A percentile compares a stretch with the other conserved stretches of the same genome.
These are phyloP conservation scores for Colletes collaris DNA, from an alignment of 2,888 invertebrate genomes.

Conservation along the genomic window DNA sequence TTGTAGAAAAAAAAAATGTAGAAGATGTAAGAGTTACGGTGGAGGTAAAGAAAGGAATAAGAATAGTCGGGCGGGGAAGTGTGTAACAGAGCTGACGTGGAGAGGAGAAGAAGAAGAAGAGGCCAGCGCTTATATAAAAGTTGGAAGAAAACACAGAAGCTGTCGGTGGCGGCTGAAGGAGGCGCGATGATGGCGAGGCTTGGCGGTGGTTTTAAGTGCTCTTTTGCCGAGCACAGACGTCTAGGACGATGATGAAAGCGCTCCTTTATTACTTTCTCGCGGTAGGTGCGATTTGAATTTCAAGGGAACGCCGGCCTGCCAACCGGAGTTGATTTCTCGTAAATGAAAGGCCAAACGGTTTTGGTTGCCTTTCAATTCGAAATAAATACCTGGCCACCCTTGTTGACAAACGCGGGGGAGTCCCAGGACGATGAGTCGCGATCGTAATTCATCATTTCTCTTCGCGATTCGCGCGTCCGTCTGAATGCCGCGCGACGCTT, in stretches of 20 bases:
- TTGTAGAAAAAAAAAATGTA: neutral
- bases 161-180: slow-evolving; percentile 53
- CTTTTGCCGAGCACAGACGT: slow-evolving; percentile 56
- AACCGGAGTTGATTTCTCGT: slow-evolving; percentile 22
- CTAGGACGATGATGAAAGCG: slow-evolving; percentile 63
- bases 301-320: slow-evolving; percentile 36
- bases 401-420: neutral
- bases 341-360: slow-evolving; percentile 14
- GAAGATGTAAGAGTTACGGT: slow-evolving; percentile 7
- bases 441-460: too few relatives aligned
- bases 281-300: slow-evolving; percentile 66
- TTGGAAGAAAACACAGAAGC: slow-evolving; percentile 62
- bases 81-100: slow-evolving; percentile 15
- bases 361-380: neutral
- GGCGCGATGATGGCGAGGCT: slow-evolving; percentile 55
- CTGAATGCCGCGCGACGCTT: too few relatives aligned
- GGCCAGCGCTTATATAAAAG: slow-evolving; percentile 58
- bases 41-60: slow-evolving; percentile 21
- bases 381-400: neutral
- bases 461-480: too few relatives aligned
- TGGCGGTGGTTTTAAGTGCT: slow-evolving; percentile 64
- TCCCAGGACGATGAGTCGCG: neutral
- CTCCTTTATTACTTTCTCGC: slow-evolving; percentile 66
- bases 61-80: slow-evolving; percentile 8
- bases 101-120: slow-evolving; percentile 18